These are phyloP conservation scores for Bicyclus anynana DNA, from an alignment of 1,140 invertebrate genomes.

Conservation along the genomic window DNA sequence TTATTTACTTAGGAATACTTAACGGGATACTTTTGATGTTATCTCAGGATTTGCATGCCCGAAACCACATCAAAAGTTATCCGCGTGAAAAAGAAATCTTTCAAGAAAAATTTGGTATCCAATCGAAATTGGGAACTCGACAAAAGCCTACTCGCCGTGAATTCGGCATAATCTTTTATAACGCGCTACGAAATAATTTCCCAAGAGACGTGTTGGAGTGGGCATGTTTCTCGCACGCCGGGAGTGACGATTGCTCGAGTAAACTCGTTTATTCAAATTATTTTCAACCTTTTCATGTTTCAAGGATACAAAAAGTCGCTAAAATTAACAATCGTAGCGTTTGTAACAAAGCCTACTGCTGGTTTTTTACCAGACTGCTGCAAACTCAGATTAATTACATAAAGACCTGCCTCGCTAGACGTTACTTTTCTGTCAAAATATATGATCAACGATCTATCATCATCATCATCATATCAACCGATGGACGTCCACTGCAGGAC, in stretches of 20 bases:
- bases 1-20: no score
- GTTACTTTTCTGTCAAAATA: no score
- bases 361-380: no score
- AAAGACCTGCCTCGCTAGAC: no score
- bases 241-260: not conserved
- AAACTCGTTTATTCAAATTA: slow-evolving; percentile 3
- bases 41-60: not conserved
- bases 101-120: not conserved
- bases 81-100: not conserved
- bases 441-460: no score
- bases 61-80: not conserved
- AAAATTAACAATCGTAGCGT: not conserved
- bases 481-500: no score
- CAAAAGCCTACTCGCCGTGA: not conserved
- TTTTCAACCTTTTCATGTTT: not conserved
- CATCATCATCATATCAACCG: no score
- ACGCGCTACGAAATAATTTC: slow-evolving; percentile 5
- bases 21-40: no score
- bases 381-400: no score
- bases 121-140: not conserved
- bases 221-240: not conserved
- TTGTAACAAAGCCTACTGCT: no score
- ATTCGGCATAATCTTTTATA: not conserved
- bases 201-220: not conserved
- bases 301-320: not conserved